phyloP scores from a whole-genome alignment of 1,140 invertebrate genomes.

The Drosophila subpulchrella region DNA sequence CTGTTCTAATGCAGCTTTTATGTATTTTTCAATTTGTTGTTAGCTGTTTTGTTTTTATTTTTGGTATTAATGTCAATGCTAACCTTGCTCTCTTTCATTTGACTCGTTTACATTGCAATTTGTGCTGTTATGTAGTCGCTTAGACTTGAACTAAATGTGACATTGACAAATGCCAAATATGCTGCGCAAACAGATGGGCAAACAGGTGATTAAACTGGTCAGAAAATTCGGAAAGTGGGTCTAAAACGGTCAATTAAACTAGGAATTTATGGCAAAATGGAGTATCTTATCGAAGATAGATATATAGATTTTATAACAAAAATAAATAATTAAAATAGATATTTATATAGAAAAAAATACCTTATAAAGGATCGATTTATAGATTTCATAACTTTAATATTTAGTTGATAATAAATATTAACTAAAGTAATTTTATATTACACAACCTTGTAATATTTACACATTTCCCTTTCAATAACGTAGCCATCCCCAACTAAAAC shows the following conservation, averaged over 20 bases:
- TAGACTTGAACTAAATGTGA: constrained; percentile 46
- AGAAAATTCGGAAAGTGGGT: too few relatives aligned
- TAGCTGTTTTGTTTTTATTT: constrained; percentile 65
- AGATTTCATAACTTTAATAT: too few relatives aligned
- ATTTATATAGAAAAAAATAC: too few relatives aligned
- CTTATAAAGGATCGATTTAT: too few relatives aligned
- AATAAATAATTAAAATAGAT: too few relatives aligned
- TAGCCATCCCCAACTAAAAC: neutral
- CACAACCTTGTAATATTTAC: too few relatives aligned
- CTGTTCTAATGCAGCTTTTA: constrained; percentile 58
- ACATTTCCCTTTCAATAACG: neutral
- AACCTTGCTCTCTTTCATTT: constrained; percentile 79
- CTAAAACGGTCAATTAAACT: too few relatives aligned
- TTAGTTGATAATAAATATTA: too few relatives aligned
- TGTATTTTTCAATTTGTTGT: constrained; percentile 69
- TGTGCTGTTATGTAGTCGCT: constrained; percentile 26
- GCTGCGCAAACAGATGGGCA: neutral
- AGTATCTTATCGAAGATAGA: too few relatives aligned
- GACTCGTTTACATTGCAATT: constrained; percentile 69
- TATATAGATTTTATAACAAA: neutral
- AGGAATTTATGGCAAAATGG: too few relatives aligned
- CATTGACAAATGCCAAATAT: constrained; percentile 32
- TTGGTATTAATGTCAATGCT: constrained; percentile 81
- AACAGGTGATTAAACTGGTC: neutral
- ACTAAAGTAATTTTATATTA: too few relatives aligned